Percentiles rank a stretch among this genome's conserved stretches.
phyloP scores from a whole-genome alignment of 2,797 vertebrate species.

The Iguana delicatissima region DNA sequence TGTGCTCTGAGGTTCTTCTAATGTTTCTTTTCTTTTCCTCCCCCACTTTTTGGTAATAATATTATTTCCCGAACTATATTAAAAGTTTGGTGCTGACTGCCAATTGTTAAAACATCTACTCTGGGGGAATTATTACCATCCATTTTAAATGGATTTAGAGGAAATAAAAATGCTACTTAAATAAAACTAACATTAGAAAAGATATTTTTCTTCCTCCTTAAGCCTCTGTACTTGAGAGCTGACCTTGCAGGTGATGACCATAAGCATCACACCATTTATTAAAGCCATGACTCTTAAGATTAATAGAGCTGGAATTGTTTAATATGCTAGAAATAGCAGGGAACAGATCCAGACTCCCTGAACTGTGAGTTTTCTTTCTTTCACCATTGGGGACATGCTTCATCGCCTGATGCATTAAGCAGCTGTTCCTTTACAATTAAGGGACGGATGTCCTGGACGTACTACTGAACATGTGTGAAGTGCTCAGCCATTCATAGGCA shows the following conservation, averaged over 20 bases:
- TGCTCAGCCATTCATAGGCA: slow-evolving; percentile 23
- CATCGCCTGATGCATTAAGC: slow-evolving; percentile 30
- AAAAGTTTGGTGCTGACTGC: slow-evolving; percentile 22
- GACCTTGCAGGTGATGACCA: background rate
- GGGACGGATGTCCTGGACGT: slow-evolving; percentile 19
- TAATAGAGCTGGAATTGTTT: background rate
- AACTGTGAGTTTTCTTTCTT: background rate
- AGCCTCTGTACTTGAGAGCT: background rate
- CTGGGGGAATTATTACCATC: slow-evolving; percentile 17
- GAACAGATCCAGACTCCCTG: slow-evolving; percentile 14
- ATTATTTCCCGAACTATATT: slow-evolving; percentile 33
- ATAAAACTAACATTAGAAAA: background rate
- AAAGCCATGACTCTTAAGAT: slow-evolving; percentile 2
- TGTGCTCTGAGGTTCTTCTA: slow-evolving; percentile 28
- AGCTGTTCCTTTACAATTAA: slow-evolving; percentile 40
- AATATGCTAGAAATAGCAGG: background rate
- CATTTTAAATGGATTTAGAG: slow-evolving; percentile 40
- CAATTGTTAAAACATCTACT: slow-evolving; percentile 17
- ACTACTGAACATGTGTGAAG: slow-evolving; percentile 7
- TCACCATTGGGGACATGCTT: background rate
- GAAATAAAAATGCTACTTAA: slow-evolving; percentile 36
- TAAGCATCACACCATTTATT: background rate
- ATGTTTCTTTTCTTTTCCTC: background rate
- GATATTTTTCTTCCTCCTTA: background rate
- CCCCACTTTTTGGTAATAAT: background rate